Conservation (phyloP, 1,140 invertebrate species). For the Octopus sinensis region DNA sequence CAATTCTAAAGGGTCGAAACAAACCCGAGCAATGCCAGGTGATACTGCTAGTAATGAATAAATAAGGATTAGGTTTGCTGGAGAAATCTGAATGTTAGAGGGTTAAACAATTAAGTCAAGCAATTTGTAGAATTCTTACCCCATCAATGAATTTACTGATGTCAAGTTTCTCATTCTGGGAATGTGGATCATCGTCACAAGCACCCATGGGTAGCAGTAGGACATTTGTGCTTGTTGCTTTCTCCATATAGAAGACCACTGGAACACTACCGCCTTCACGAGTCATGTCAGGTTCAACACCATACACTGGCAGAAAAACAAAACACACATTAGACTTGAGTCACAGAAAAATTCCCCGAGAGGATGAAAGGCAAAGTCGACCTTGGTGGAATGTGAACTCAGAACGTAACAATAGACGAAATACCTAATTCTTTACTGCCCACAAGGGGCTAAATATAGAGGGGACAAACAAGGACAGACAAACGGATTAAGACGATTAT, state of each 20-base stretch:
- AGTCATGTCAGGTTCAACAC: conserved; percentile 89
- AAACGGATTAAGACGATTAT: no score
- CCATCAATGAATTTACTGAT: conserved; percentile 89
- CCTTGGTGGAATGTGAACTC: no score
- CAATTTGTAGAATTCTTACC: conserved; percentile 59
- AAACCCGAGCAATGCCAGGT: no score
- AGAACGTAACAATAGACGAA: no score
- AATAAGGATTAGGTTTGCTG: background rate
- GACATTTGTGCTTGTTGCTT: conserved; percentile 85
- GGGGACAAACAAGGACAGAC: no score
- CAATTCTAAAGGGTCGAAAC: no score
- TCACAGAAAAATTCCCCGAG: no score
- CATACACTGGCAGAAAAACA: conserved; percentile 67
- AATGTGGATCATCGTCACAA: conserved; percentile 94
- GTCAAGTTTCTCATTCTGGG: conserved; percentile 96
- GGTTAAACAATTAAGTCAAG: background rate
- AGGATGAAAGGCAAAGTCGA: no score
- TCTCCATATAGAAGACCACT: conserved; percentile 79
- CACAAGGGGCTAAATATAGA: no score
- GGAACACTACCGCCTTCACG: conserved; percentile 95
- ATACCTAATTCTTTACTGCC: no score
- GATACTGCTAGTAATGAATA: background rate
- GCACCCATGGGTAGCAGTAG: conserved; percentile 80
- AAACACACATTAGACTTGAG: background rate
- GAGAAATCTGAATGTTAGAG: no score